Evolutionary conservation across 2,113 vertebrate species (phyloP), one percentile per base, ranked within the genome.

Genomic region (Oxyura jamaicensis): DNA sequence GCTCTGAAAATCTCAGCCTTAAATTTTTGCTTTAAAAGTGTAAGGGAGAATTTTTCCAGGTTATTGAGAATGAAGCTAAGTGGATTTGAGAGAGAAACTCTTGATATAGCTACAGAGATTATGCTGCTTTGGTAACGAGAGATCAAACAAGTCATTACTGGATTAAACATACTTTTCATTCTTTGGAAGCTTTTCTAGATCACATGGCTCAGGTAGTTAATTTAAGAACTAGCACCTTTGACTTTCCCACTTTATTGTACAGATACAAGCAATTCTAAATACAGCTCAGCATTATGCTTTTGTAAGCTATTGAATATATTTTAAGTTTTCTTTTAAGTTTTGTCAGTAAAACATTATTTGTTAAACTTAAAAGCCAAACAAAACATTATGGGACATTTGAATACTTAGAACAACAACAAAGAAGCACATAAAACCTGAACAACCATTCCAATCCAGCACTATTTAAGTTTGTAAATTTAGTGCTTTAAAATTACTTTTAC

Each of bases 141-240:
- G 87, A 90, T 90, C 79, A 91, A 90, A 80, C 19, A 80, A 80
- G 66, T 79, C 42, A 73, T 88, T 77, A 78, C 25, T 60, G 86
- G 90, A 91, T 96, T 91, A 93, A 93, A 65, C 75, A 93, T 96
- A 56, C 42, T 93, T 94, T 56, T 52, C 83, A 88, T 96, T 88
- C 86, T 93, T 97, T 46, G 52, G 33, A 75, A 84, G 85, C 88
- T 94, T 96, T 94, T 50, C 68, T 90, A 19, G 41, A 83, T 93
- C 93, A 86, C 67, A 67, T 80, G 91, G 50, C n/a, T 80, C 63
- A 88, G 87, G 71, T 36, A 69, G 67, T 79, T 90, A 62, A 88
- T 86, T 86, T 46, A 28, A 90, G 90, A 71, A 50, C 17, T 58
- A 31, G 11, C 15, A 29, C 25, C 67, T 90, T n/a, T 77, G 62